These are phyloP conservation scores for Habrosyne pyritoides DNA, from an alignment of 2,888 invertebrate genomes.

Conservation along the genomic window DNA sequence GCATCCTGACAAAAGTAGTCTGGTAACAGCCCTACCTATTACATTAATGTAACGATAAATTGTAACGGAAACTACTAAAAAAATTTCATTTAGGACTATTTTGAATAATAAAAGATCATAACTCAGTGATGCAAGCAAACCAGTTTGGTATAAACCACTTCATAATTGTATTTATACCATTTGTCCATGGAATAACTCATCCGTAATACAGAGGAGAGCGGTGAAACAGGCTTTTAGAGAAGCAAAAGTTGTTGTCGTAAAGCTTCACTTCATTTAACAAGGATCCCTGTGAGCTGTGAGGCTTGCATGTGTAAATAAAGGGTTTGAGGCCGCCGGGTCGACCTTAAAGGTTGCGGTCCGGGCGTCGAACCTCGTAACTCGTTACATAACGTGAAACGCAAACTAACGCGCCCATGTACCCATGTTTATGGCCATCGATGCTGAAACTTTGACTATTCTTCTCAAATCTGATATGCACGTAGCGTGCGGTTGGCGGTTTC, in stretches of 20 bases:
- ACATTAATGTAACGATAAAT: too few species aligned
- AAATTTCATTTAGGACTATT: too few species aligned
- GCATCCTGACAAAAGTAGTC: too few species aligned
- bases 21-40: too few species aligned
- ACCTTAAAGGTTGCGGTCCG: constrained; percentile 76
- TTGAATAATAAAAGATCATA: too few species aligned
- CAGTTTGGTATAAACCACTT: not conserved
- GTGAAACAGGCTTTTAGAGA: constrained; percentile 1
- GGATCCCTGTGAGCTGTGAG: constrained; percentile 31
- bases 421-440: constrained; percentile 28
- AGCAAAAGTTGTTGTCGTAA: constrained; percentile 9
- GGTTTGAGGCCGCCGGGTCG: constrained; percentile 62
- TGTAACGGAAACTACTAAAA: too few species aligned
- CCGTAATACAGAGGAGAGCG: not conserved
- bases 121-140: too few species aligned
- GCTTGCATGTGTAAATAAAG: constrained; percentile 56
- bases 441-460: constrained; percentile 18
- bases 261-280: constrained; percentile 17
- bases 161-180: not conserved
- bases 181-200: not conserved
- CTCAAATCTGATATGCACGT: not conserved
- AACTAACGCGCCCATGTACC: constrained; percentile 46
- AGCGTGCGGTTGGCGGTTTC: constrained; percentile 1
- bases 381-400: constrained; percentile 70
- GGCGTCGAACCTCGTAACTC: constrained; percentile 66